Percentiles rank a stretch among this genome's conserved stretches.
phyloP scores from a whole-genome alignment of 1,140 invertebrate genomes.

The Venturia canescens region DNA sequence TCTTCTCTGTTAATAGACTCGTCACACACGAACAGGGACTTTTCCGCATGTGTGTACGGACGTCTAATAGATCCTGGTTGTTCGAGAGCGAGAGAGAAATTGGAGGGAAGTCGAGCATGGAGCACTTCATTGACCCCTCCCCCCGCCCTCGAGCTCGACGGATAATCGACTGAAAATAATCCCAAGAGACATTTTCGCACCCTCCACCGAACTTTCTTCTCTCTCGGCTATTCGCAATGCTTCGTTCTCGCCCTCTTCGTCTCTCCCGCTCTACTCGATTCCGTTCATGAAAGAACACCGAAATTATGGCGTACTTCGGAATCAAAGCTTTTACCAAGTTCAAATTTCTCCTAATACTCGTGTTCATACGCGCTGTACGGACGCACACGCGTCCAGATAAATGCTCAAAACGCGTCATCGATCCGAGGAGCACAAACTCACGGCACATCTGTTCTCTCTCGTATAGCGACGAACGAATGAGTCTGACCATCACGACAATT shows the following conservation, averaged over 20 bases:
- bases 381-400: not conserved
- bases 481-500: not conserved
- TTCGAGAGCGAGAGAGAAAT: slow-evolving; percentile 19
- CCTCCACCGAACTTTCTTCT: slow-evolving; percentile 46
- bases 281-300: too few relatives aligned
- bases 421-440: not conserved
- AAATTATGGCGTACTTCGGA: not conserved
- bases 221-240: slow-evolving; percentile 9
- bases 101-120: not conserved
- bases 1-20: slow-evolving; percentile 67
- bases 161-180: slow-evolving; percentile 77
- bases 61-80: slow-evolving; percentile 17
- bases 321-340: not conserved
- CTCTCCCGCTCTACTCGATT: not conserved
- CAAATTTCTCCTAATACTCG: not conserved
- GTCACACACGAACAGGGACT: slow-evolving; percentile 53
- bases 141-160: slow-evolving; percentile 57
- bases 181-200: slow-evolving; percentile 68
- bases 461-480: not conserved
- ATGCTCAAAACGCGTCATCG: not conserved
- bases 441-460: not conserved
- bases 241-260: not conserved
- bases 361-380: not conserved
- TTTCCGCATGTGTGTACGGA: slow-evolving; percentile 28
- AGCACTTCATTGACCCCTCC: slow-evolving; percentile 65